phyloP scores from a whole-genome alignment of 2,797 vertebrate genomes.

The Lagodon rhomboides region DNA sequence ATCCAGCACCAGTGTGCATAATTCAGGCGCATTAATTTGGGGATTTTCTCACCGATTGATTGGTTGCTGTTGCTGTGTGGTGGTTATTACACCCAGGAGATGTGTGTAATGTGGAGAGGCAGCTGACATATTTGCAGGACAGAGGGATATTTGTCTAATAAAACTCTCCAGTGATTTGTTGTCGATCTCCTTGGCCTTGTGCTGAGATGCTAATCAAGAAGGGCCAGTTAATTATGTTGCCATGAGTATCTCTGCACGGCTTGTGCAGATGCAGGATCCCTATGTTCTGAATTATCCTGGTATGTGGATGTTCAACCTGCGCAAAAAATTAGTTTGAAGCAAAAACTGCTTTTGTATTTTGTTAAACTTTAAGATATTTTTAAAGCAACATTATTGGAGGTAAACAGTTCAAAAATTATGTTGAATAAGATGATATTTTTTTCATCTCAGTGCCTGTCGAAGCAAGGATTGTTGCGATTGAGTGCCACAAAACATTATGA shows the following conservation, averaged over 20 bases:
- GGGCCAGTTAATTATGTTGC: slow-evolving; percentile 15
- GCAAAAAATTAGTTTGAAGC: not conserved
- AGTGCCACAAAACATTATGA: not conserved
- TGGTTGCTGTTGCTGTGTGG: not conserved
- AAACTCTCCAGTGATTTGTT: slow-evolving; percentile 27
- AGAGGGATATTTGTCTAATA: slow-evolving; percentile 21
- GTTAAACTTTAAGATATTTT: not conserved
- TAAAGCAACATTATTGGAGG: too few relatives aligned
- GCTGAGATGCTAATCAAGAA: slow-evolving; percentile 31
- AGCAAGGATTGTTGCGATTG: not conserved
- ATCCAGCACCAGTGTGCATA: slow-evolving; percentile 23
- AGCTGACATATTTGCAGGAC: slow-evolving; percentile 6
- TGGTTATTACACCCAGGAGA: slow-evolving; percentile 22
- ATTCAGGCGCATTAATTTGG: slow-evolving; percentile 13
- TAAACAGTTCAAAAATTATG: not conserved
- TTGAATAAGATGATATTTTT: not conserved
- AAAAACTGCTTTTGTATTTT: not conserved
- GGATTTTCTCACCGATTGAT: slow-evolving; percentile 27
- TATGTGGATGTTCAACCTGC: not conserved
- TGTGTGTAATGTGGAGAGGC: not conserved
- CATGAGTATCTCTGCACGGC: not conserved
- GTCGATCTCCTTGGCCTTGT: slow-evolving; percentile 1
- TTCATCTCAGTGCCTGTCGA: not conserved
- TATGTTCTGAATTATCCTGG: not conserved
- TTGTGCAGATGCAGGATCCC: not conserved